Conservation (phyloP, 1,140 invertebrate species). For the Tyrophagus putrescentiae region DNA sequence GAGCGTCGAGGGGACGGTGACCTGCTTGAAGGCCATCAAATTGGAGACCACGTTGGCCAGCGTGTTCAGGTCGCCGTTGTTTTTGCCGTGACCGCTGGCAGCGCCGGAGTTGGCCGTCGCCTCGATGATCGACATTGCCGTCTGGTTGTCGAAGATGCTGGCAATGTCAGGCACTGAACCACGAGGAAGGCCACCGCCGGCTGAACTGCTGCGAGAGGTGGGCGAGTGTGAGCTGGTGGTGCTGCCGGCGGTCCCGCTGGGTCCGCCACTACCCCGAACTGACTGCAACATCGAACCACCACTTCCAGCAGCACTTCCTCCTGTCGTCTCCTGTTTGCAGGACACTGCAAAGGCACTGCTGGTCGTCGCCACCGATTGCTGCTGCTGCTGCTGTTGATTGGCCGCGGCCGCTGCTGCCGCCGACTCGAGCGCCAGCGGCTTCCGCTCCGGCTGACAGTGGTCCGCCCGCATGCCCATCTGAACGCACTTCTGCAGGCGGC, state of each 20-base stretch:
- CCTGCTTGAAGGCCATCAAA: constrained; percentile 36
- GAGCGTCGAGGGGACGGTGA: constrained; percentile 28
- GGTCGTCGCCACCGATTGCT: constrained; percentile 10
- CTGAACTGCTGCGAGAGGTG: too few relatives aligned
- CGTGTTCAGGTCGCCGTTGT: constrained; percentile 36
- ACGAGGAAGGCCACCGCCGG: too few relatives aligned
- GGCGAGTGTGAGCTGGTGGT: too few relatives aligned
- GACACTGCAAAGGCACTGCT: not conserved
- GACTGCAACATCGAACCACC: not conserved
- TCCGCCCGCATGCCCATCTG: constrained; percentile 96
- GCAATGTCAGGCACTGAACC: not conserved
- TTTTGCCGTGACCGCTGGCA: not conserved
- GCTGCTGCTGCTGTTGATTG: constrained; percentile 49
- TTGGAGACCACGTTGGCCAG: constrained; percentile 41
- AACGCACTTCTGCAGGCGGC: constrained; percentile 86
- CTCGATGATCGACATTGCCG: constrained; percentile 15
- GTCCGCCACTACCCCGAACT: not conserved
- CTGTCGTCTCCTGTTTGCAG: too few relatives aligned
- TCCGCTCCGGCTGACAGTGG: constrained; percentile 50
- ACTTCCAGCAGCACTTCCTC: not conserved
- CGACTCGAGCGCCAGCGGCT: constrained; percentile 42
- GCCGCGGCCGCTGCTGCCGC: not conserved
- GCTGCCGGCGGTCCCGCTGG: not conserved
- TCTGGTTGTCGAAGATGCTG: constrained; percentile 14
- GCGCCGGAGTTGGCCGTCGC: constrained; percentile 13